Percentiles rank a stretch among this genome's conserved stretches.
These are phyloP conservation scores for Phaethon lepturus DNA, from an alignment of 2,113 vertebrate genomes.

Conservation along the genomic window DNA sequence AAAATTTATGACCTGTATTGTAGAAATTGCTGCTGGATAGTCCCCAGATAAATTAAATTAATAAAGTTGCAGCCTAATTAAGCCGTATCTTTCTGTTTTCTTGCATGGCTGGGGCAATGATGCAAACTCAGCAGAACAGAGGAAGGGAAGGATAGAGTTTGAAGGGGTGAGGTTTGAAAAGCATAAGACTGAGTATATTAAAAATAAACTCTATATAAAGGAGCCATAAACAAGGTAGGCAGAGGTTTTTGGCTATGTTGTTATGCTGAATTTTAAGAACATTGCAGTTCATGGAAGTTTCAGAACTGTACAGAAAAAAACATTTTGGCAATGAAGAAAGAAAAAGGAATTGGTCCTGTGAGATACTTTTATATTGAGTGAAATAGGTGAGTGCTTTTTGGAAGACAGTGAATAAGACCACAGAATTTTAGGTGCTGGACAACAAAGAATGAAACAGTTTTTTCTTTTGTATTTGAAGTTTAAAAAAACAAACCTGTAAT, in stretches of 20 bases:
- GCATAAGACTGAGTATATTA: background rate
- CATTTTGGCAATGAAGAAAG: background rate
- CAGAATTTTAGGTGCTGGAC: background rate
- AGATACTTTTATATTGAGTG: background rate
- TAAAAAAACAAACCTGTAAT: background rate
- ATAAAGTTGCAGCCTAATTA: constrained; percentile 57
- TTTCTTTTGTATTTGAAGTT: background rate
- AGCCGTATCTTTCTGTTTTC: constrained; percentile 61
- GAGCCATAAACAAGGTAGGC: background rate
- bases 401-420: background rate
- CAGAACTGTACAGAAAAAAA: background rate
- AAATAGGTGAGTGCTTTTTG: background rate
- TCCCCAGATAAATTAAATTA: constrained; percentile 66
- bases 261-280: background rate
- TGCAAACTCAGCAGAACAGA: constrained; percentile 54
- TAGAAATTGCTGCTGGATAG: constrained; percentile 46
- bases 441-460: background rate
- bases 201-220: background rate
- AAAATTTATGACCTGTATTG: constrained; percentile 54
- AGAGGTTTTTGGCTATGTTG: background rate
- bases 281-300: background rate
- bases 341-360: background rate
- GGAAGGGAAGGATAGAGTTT: background rate
- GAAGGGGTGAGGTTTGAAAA: constrained; percentile 12
- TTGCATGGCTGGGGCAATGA: constrained; percentile 34